phyloP scores from a whole-genome alignment of 64 coral and sea anemone species.

The Stichodactyla helianthus region DNA sequence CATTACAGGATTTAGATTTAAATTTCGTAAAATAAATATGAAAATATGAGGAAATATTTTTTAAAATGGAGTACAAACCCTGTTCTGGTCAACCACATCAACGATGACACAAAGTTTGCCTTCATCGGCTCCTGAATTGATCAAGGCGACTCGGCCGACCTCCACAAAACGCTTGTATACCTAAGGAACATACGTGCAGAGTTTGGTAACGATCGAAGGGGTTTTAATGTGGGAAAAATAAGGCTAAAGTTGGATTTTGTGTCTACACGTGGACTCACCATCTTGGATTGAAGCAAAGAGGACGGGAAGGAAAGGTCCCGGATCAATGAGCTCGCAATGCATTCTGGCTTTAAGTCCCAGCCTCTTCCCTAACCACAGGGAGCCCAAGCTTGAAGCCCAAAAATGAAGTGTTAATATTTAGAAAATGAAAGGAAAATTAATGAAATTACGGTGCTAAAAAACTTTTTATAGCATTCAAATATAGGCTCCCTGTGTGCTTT shows the following conservation, averaged over 20 bases:
- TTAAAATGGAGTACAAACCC: slow-evolving; percentile 53
- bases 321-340: slow-evolving; percentile 19
- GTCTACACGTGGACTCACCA: slow-evolving; percentile 97
- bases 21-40: background rate
- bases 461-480: too few relatives aligned
- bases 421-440: too few relatives aligned
- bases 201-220: background rate
- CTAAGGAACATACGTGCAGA: slow-evolving; percentile 45
- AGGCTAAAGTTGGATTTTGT: background rate
- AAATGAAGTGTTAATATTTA: too few relatives aligned
- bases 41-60: background rate
- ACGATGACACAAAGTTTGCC: slow-evolving; percentile 99
- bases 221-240: background rate
- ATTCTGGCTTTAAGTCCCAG: background rate
- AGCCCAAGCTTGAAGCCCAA: background rate
- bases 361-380: background rate
- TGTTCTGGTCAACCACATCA: slow-evolving; percentile 95
- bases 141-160: slow-evolving; percentile 92
- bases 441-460: too few relatives aligned
- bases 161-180: slow-evolving; percentile 99
- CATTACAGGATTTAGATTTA: background rate
- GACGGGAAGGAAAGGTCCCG: slow-evolving; percentile 16
- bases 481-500: too few relatives aligned
- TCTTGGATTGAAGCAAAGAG: slow-evolving; percentile 83
- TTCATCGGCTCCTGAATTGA: slow-evolving; percentile 91